phyloP scores from a whole-genome alignment of 2,797 vertebrate species.

The Manis javanica region DNA sequence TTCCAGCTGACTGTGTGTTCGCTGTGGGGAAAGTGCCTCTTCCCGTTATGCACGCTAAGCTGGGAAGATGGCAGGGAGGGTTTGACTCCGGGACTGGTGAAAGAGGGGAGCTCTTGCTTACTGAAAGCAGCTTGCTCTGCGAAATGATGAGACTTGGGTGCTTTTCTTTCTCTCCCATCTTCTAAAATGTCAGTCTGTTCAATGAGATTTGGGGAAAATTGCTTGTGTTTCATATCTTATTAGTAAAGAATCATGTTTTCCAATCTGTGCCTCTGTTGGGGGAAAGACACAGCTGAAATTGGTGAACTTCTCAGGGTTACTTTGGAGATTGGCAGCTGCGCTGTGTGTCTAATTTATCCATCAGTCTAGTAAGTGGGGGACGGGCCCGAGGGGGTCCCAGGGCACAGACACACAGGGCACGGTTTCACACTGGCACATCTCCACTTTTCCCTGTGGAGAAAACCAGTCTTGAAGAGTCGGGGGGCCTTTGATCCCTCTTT shows the following conservation, averaged over 20 bases:
- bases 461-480: background rate
- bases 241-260: background rate
- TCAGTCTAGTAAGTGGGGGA: background rate
- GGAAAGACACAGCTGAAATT: background rate
- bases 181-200: constrained; percentile 37
- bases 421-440: fast-evolving
- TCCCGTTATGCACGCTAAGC: fast-evolving
- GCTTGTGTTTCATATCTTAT: background rate
- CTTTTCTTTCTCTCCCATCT: background rate
- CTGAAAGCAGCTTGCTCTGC: background rate
- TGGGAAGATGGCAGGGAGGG: background rate
- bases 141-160: background rate
- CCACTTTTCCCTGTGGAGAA: background rate
- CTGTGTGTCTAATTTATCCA: background rate
- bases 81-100: too few species aligned
- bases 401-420: background rate
- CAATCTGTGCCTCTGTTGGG: background rate
- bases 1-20: background rate
- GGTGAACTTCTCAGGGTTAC: background rate
- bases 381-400: background rate
- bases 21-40: background rate
- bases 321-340: background rate
- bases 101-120: background rate
- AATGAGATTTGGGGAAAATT: background rate
- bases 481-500: background rate